Percentiles rank a stretch among this genome's conserved stretches.
These are phyloP conservation scores for Meloidogyne hapla DNA, from an alignment of 1,140 invertebrate species.

Conservation along the genomic window DNA sequence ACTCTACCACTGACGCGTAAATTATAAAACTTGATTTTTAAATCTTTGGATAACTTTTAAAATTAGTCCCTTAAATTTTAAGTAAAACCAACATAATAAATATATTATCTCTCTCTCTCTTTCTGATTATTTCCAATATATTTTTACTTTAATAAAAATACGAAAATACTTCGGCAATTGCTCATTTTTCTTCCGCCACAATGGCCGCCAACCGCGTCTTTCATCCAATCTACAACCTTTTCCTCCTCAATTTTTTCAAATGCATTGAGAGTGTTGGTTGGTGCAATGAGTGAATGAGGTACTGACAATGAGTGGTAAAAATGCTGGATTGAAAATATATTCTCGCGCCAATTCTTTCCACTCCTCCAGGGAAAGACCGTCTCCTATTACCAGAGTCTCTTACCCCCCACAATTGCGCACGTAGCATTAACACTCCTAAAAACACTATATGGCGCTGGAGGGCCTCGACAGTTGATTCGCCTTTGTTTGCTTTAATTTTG, in stretches of 20 bases:
- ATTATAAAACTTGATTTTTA: too few relatives aligned
- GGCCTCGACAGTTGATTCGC: too few relatives aligned
- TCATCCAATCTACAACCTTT: not conserved
- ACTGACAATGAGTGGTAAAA: conserved; percentile 3
- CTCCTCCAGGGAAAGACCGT: conserved; percentile 5
- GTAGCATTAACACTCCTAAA: not conserved
- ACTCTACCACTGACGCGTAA: too few relatives aligned
- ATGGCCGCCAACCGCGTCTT: not conserved
- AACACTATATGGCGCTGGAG: not conserved
- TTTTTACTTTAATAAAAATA: not conserved
- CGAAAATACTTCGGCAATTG: conserved; percentile 2
- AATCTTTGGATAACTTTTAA: too few relatives aligned
- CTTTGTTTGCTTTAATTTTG: not conserved
- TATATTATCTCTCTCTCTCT: too few relatives aligned
- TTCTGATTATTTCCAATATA: not conserved
- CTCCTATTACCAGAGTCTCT: conserved; percentile 22
- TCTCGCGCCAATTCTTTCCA: conserved; percentile 22
- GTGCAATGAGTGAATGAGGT: not conserved
- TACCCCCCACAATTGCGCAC: not conserved
- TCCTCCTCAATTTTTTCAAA: conserved; percentile 11
- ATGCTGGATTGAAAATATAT: conserved; percentile 17
- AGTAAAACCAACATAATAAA: too few relatives aligned
- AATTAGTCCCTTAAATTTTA: too few relatives aligned
- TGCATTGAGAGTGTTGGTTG: not conserved
- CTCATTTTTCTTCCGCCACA: not conserved